Base-by-base conservation (phyloP, 2,113 vertebrate genomes). In the Romanogobio albipinnatus region DNA sequence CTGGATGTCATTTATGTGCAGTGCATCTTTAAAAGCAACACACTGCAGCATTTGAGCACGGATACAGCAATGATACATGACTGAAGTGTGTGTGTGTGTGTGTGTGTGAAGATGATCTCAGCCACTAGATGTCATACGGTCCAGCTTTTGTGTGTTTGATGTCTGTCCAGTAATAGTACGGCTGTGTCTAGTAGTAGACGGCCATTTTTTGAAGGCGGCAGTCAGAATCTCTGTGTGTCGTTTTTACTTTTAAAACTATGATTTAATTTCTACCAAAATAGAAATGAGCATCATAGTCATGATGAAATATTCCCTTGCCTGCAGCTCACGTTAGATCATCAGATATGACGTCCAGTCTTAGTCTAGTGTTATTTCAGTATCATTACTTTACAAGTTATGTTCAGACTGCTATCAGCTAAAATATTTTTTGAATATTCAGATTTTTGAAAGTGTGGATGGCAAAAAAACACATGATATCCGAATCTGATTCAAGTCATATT, bases 101-200 rank as follows among this genome's bases (percentile, higher is more conserved):
- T 39, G 39, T 62, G 45, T 85, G 84, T 81, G 45, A 29, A 47
- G 39, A 47, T 77, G 49, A 15, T 75, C 53, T 87, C 36, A 22
- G 47, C 78, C 88, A 73, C 79, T 83, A 85, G 84, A 64, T 85
- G 87, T 84, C 86, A 59, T 39, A 7, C 45, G 19, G 36, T 39
- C 59, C 66, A 29, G 36, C 33, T 77, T 8, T 62, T 15, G 70
- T 47, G 33, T 74, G 22, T 64, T 5, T 76, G 74, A 33, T 10
- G 47, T 76, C 24, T 10, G 49, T 56, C 13, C 74, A 56, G 74
- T 76, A 36, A 36, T 22, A 3, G 8, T 10, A 17, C 1, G 47
- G 73, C n/a, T 39, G 39, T 74, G 71, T 64, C 61, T 29, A 29
- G 29, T 29, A 1, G 29, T 29, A 17, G 29, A 19, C 15, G 7